Evolutionary conservation across 2,888 invertebrate genomes (phyloP), one percentile per base, ranked within the genome.

Genomic region (Plebejus anna): DNA sequence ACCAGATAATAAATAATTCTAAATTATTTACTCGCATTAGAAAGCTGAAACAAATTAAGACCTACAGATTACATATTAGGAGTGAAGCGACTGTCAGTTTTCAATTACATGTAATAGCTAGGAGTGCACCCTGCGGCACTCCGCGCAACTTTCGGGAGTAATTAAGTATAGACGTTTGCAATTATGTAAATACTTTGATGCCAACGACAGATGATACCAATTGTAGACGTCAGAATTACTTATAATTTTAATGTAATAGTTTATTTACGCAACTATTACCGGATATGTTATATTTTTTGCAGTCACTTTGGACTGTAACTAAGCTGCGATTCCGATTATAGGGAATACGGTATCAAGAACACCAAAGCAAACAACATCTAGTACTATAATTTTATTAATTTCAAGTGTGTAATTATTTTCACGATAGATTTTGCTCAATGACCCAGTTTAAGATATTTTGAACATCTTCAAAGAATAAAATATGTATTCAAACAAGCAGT

Each of bases 61-160:
- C 57, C 72, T 76, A 47, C 59, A 72, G 42, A 71, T 75, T 75
- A 66, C 66, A 75, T 76, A 73, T 76, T 72, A 72, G 42, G 55
- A 72, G 72, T 78, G 78, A 76, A 80, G 78, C 57, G 70, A 78
- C 79, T 81, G 83, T 83, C 82, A 81, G 83, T 84, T 83, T 85
- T 87, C 86, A 88, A 88, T 88, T 87, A 85, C 80, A 77, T 77
- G 79, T 83, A 87, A 87, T 87, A 83, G 82, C 84, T 83, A 85
- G 84, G 82, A 81, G 75, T 75, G 77, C 78, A 78, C 83, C 84
- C 80, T 79, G 81, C 51, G 82, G 84, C 84, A 76, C 76, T 79
- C 80, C 81, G 79, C 82, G 82, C 83, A 82, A 83, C 79, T 83
- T 82, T 86, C 79, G 82, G 77, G 76, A 76, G 77, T 82, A 83